Percentiles rank a stretch among this genome's conserved stretches.
Conservation (phyloP, 2,113 vertebrate genomes). For the Rhinolophus sinicus region DNA sequence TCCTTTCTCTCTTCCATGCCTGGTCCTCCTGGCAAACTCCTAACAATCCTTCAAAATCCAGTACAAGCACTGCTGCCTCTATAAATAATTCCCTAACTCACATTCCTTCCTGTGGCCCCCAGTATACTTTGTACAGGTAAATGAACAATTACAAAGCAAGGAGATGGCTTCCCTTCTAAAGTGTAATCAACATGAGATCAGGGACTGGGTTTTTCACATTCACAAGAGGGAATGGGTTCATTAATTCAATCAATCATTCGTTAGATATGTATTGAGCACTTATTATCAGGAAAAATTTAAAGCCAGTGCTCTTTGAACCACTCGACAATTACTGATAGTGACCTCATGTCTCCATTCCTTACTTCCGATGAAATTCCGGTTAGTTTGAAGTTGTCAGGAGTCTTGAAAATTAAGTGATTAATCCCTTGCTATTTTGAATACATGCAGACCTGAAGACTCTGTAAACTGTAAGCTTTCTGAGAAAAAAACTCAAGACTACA, state of each 20-base stretch:
- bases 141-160: not conserved
- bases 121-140: not conserved
- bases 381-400: not conserved
- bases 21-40: not conserved
- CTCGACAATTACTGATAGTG: not conserved
- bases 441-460: not conserved
- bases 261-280: not conserved
- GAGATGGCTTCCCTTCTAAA: not conserved
- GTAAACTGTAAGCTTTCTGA: not conserved
- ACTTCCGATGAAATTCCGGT: not conserved
- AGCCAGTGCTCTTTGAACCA: not conserved
- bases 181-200: not conserved
- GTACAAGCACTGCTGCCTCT: not conserved
- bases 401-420: slow-evolving; percentile 2
- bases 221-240: not conserved
- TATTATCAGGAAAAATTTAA: not conserved
- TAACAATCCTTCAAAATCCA: not conserved
- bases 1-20: not conserved
- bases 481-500: not conserved
- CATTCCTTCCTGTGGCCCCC: not conserved
- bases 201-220: not conserved
- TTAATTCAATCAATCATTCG: not conserved
- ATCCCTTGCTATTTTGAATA: not conserved
- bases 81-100: not conserved
- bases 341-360: not conserved